These are phyloP conservation scores for Galaxea fascicularis DNA, from an alignment of 92 coral and sea anemone genomes.

Conservation along the genomic window DNA sequence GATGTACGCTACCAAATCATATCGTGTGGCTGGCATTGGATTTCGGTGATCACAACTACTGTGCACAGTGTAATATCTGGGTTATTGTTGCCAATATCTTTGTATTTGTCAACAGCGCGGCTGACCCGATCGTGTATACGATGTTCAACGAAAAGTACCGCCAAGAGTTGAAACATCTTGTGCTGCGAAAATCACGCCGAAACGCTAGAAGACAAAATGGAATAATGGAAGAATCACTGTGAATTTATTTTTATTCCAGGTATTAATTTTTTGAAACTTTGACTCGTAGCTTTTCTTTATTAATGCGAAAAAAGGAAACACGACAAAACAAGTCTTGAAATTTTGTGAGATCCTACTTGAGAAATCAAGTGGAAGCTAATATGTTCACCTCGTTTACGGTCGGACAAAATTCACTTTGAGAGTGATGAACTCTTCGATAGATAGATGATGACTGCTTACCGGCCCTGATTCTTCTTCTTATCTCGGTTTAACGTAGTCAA, in stretches of 20 bases:
- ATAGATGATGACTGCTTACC: too few relatives aligned
- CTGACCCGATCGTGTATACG: constrained; percentile 80
- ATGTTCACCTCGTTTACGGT: too few relatives aligned
- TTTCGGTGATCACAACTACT: constrained; percentile 46
- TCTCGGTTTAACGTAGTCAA: too few relatives aligned
- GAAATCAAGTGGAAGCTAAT: too few relatives aligned
- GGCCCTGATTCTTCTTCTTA: too few relatives aligned
- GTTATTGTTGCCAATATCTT: constrained; percentile 71
- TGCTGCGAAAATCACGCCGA: constrained; percentile 12
- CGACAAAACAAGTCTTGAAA: too few relatives aligned
- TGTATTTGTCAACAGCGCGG: constrained; percentile 82
- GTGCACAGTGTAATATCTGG: constrained; percentile 69
- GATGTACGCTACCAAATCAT: constrained; percentile 83
- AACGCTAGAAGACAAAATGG: neutral
- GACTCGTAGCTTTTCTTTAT: neutral
- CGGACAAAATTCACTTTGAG: too few relatives aligned
- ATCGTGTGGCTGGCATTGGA: constrained; percentile 79
- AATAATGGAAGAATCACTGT: neutral
- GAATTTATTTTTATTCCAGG: neutral
- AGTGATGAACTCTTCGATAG: too few relatives aligned
- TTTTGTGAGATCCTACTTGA: too few relatives aligned
- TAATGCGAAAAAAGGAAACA: too few relatives aligned
- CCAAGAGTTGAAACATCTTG: constrained; percentile 59
- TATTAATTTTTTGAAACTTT: neutral
- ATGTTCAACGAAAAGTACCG: constrained; percentile 81